Base-by-base conservation (phyloP, 2,113 vertebrate genomes). In the Callipepla californica region DNA sequence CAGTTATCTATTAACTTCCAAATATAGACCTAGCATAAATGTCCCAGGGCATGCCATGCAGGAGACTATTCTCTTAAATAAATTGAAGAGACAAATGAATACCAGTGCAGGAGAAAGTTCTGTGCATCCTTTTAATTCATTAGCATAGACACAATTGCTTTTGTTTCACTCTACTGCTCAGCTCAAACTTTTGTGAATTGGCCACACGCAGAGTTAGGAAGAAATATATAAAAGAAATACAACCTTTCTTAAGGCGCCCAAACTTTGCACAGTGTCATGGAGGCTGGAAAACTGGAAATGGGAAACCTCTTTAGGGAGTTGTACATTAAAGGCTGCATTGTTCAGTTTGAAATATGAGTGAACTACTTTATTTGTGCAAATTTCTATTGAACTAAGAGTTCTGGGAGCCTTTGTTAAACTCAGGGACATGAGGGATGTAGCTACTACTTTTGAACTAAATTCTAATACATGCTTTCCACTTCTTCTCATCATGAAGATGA, bases 341-440 rank as follows among this genome's bases (percentile, higher is more conserved):
- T 92, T 66, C 68, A 53, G 42, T 85, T 80, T 70, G 38, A 93
- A 93, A 78, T 82, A 15, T 38, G 32, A 81, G 13, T 7, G 84
- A 84, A 84, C 57, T 78, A 84, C 5, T 10, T 75, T 79, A 92
- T 90, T 92, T 93, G 40, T 85, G 50, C 74, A 91, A 92, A 93
- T 87, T 89, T 92, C 55, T 82, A 58, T 85, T 87, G 57, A 93
- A 73, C 30, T 69, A 62, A 68, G 55, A 53, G 74, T 88, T 94
- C 81, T 69, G 55, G 50, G 11, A 91, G 25, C 11, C 45, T 83
- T 81, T 86, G 51, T 81, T 86, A 62, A 87, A 84, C 73, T 88
- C 74, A 55, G 67, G 42, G 62, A 91, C 53, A 36, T 15, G 14
- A 87, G 26, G 34, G 34, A 45, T 80, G 47, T 76, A 84, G 62